Evolutionary conservation across 2,113 vertebrate genomes (phyloP).

Genomic region (Amphilophus citrinellus): DNA sequence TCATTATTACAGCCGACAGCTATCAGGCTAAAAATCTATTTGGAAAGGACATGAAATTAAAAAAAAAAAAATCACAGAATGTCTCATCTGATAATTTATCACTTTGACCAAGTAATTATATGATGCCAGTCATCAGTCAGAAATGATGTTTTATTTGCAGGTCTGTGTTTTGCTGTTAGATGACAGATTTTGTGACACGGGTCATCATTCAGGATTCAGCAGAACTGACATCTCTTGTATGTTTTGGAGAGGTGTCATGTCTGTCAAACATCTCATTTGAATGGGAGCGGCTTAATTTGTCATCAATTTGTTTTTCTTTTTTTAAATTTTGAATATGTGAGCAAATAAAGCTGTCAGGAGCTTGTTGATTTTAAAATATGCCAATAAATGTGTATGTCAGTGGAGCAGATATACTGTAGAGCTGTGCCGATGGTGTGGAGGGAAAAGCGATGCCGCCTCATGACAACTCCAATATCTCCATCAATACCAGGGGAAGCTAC

Average conservation of each 20-base stretch:
- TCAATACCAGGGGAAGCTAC: slow-evolving; percentile 37
- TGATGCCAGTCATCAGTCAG: slow-evolving; percentile 44
- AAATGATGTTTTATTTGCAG: slow-evolving; percentile 42
- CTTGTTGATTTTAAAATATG: not conserved
- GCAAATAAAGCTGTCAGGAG: not conserved
- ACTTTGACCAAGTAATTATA: slow-evolving; percentile 23
- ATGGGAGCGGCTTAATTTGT: slow-evolving; percentile 28
- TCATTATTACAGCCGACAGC: slow-evolving; percentile 7
- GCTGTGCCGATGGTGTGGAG: not conserved
- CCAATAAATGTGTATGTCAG: not conserved
- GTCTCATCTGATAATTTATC: slow-evolving; percentile 35
- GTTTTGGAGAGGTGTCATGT: slow-evolving; percentile 27
- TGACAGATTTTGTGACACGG: slow-evolving; percentile 37
- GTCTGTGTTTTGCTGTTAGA: slow-evolving; percentile 19
- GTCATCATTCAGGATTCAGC: slow-evolving; percentile 29
- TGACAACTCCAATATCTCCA: slow-evolving; percentile 10
- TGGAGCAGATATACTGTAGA: not conserved
- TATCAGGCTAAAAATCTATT: slow-evolving; percentile 1
- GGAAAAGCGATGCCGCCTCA: slow-evolving; percentile 7
- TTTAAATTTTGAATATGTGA: not conserved
- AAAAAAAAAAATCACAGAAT: slow-evolving; percentile 1
- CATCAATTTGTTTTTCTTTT: not conserved
- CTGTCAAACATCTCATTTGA: slow-evolving; percentile 45
- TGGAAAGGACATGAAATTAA: not conserved
- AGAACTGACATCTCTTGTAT: slow-evolving; percentile 35